A percentile compares a stretch with the other conserved stretches of the same genome.
Evolutionary conservation across 2,113 vertebrate species (phyloP).

Genomic region (Lethenteron reissneri): DNA sequence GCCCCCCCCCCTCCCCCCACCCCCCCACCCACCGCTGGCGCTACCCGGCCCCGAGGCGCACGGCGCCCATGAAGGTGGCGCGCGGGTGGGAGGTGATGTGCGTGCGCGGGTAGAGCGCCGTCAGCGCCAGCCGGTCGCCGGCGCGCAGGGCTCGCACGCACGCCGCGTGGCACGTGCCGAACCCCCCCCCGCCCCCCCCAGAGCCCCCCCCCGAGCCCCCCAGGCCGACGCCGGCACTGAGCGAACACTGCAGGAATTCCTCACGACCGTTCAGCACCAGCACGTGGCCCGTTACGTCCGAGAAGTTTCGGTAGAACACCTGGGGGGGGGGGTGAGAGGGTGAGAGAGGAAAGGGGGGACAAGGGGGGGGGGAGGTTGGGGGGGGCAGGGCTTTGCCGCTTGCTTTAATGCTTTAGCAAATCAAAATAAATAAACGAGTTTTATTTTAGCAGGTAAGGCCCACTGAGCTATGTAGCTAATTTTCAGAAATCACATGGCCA

Average conservation of each 20-base stretch:
- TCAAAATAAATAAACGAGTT: too few species aligned
- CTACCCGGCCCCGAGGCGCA: too few species aligned
- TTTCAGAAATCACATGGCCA: too few species aligned
- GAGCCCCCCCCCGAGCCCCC: background rate
- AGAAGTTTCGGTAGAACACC: background rate
- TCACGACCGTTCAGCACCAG: background rate
- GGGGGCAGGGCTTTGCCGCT: too few species aligned
- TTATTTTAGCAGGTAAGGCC: too few species aligned
- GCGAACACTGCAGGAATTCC: background rate
- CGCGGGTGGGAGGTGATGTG: background rate
- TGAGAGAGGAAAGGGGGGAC: too few species aligned
- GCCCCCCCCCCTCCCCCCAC: too few species aligned
- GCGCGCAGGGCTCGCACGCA: background rate
- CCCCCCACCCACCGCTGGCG: too few species aligned
- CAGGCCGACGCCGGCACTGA: background rate
- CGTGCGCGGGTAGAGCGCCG: background rate
- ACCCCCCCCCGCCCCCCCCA: background rate
- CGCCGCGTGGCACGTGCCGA: constrained; percentile 5
- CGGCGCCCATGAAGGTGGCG: background rate
- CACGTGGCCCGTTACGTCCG: background rate
- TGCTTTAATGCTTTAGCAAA: too few species aligned
- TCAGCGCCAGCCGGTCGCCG: constrained; percentile 5
- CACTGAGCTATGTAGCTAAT: too few species aligned
- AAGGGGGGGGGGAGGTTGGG: too few species aligned
- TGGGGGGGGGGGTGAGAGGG: background rate